phyloP scores from a whole-genome alignment of 2,113 vertebrate genomes.

The Myrmophylax atrothorax region DNA sequence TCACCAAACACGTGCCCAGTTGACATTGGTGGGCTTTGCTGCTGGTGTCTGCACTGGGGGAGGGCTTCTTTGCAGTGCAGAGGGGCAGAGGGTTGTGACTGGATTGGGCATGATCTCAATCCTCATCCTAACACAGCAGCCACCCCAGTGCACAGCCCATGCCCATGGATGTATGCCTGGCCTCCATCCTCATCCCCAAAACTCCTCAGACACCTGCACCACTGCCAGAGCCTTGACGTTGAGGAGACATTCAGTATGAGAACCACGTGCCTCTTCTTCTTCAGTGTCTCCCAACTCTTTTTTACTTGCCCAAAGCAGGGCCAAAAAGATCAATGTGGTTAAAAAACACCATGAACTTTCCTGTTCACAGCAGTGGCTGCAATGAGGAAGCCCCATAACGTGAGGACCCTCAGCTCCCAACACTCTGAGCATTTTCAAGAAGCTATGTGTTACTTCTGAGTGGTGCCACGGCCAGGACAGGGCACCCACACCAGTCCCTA shows the following conservation, averaged over 20 bases:
- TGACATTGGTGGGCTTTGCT: background rate
- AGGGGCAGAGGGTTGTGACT: background rate
- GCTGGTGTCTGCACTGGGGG: background rate
- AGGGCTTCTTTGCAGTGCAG: background rate
- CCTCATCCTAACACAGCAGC: background rate
- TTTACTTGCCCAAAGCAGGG: background rate
- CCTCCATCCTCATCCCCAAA: background rate
- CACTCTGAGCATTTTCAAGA: background rate
- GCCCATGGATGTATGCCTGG: too few relatives aligned
- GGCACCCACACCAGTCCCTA: background rate
- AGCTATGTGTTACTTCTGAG: background rate
- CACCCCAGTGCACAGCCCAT: background rate
- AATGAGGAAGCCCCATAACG: background rate
- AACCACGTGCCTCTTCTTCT: background rate
- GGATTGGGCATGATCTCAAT: background rate
- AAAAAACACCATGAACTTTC: background rate
- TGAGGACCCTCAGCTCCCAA: background rate
- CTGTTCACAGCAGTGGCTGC: background rate
- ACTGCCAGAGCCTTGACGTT: background rate
- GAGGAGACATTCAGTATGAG: background rate
- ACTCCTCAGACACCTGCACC: background rate
- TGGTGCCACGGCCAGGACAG: background rate
- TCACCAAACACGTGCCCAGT: background rate
- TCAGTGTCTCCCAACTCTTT: background rate
- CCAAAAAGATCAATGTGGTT: background rate